Percentiles rank a stretch among this genome's conserved stretches.
Evolutionary conservation across 2,113 vertebrate species (phyloP).

Genomic region (Merops nubicus): DNA sequence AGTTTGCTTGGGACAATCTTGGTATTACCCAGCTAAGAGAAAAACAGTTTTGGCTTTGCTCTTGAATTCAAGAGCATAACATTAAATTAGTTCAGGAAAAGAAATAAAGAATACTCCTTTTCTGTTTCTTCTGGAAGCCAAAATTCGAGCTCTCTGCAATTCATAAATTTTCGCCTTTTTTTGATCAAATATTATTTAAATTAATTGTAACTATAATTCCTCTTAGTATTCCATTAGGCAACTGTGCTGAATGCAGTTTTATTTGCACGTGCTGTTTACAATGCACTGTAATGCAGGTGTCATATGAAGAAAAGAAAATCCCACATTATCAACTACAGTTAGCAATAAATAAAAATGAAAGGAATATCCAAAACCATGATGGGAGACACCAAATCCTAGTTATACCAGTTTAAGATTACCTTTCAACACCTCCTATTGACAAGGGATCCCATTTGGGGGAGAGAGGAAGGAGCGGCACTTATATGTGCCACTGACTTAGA

Average conservation of each 20-base stretch:
- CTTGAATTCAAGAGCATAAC: background rate
- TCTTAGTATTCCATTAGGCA: slow-evolving; percentile 18
- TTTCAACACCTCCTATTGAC: background rate
- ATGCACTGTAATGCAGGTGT: background rate
- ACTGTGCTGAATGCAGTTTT: background rate
- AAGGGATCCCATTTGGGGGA: background rate
- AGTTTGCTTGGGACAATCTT: background rate
- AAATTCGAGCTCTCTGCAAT: background rate
- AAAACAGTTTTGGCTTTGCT: background rate
- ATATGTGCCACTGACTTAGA: background rate
- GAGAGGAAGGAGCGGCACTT: background rate
- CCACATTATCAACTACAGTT: too few relatives aligned
- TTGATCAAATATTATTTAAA: background rate
- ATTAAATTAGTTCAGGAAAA: background rate
- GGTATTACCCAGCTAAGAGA: background rate
- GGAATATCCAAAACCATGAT: background rate
- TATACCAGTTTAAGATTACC: background rate
- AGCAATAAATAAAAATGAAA: background rate
- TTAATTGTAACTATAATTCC: background rate
- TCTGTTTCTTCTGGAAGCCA: background rate
- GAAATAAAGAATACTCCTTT: background rate
- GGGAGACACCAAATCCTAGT: background rate
- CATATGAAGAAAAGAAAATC: too few relatives aligned
- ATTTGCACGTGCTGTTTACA: background rate
- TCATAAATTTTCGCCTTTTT: background rate